phyloP scores from a whole-genome alignment of 2,113 vertebrate genomes.

The Malurus cyaneus region DNA sequence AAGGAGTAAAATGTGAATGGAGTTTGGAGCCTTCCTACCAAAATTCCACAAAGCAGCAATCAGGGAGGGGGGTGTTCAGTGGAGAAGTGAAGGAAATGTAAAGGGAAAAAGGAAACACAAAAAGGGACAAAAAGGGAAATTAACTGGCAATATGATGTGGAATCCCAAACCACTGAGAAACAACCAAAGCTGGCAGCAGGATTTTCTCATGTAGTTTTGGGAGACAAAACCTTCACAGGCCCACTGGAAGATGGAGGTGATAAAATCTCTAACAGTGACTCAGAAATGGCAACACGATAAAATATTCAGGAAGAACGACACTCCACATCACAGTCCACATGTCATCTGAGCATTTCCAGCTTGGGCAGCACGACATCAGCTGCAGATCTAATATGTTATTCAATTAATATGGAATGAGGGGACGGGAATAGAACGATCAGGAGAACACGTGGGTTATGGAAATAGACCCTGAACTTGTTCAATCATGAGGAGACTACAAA shows the following conservation, averaged over 20 bases:
- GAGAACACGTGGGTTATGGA: background rate
- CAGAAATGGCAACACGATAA: background rate
- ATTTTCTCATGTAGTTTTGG: background rate
- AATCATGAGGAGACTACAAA: background rate
- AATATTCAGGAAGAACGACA: background rate
- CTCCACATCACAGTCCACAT: background rate
- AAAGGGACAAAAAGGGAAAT: background rate
- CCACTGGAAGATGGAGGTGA: background rate
- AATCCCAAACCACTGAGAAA: background rate
- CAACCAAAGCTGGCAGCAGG: background rate
- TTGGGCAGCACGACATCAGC: background rate
- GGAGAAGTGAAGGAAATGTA: background rate
- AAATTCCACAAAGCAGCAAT: background rate
- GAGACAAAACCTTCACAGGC: background rate
- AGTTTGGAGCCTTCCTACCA: background rate
- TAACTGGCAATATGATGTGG: background rate
- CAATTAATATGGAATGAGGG: background rate
- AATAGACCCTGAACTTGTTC: background rate
- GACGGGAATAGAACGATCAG: background rate
- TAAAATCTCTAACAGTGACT: background rate
- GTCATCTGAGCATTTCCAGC: background rate
- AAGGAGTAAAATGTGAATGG: background rate
- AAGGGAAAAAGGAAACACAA: background rate
- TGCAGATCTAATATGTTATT: background rate
- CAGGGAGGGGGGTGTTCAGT: accelerated